Percentiles rank a stretch among this genome's conserved stretches.
Evolutionary conservation across 2,113 vertebrate species (phyloP).

Genomic region (Meleagris gallopavo): DNA sequence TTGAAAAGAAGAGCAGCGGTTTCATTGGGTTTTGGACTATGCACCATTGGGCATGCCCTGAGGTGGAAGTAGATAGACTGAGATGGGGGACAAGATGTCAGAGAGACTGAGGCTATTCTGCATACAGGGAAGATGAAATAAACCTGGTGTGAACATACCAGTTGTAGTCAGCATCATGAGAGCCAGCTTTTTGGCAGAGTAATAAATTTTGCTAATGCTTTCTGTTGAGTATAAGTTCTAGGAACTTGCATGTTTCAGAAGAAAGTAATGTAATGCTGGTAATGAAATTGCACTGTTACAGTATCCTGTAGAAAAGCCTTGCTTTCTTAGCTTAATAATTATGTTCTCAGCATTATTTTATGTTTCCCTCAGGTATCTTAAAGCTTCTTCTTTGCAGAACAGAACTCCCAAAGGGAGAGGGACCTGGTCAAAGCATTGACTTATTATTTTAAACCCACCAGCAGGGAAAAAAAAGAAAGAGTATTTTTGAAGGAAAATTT

Average conservation of each 20-base stretch:
- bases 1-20: neutral
- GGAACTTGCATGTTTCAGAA: neutral
- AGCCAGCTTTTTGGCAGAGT: neutral
- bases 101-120: neutral
- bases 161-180: neutral
- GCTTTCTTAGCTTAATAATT: neutral
- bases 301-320: neutral
- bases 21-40: neutral
- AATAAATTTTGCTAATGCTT: neutral
- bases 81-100: neutral
- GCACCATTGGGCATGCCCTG: neutral
- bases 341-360: neutral
- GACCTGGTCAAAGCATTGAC: slow-evolving; percentile 26
- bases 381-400: slow-evolving; percentile 35
- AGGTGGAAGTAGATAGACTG: neutral
- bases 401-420: neutral
- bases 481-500: slow-evolving; percentile 79
- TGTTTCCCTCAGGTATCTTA: slow-evolving; percentile 36
- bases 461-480: slow-evolving; percentile 49
- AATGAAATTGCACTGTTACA: neutral
- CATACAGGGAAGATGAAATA: neutral
- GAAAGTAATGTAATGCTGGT: neutral
- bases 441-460: slow-evolving; percentile 58
- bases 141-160: neutral
- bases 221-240: neutral